Conservation (phyloP, 2,888 invertebrate species). For the Antheraea yamamai region DNA sequence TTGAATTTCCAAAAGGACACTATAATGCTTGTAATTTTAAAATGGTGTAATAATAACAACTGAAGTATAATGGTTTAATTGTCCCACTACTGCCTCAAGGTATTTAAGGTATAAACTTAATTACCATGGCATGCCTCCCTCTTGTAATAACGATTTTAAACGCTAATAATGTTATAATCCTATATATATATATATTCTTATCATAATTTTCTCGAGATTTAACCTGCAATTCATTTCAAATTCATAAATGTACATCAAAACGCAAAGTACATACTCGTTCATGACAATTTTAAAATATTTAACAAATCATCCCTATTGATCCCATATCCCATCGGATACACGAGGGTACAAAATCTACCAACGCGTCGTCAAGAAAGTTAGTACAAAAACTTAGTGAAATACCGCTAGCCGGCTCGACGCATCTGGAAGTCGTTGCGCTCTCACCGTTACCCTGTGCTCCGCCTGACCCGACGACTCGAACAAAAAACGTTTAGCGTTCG, state of each 20-base stretch:
- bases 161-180: no score
- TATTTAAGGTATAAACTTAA: no score
- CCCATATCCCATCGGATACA: slow-evolving; percentile 6
- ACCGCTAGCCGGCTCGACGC: slow-evolving; percentile 69
- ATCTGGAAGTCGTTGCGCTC: slow-evolving; percentile 76
- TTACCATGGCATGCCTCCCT: no score
- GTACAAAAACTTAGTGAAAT: slow-evolving; percentile 68
- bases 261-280: not conserved
- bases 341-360: slow-evolving; percentile 16
- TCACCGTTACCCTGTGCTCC: slow-evolving; percentile 66
- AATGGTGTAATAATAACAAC: no score
- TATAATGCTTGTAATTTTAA: no score
- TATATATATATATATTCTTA: no score
- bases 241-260: not conserved
- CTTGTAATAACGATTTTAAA: no score
- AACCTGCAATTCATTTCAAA: no score
- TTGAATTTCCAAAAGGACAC: no score
- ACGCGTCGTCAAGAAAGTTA: slow-evolving; percentile 37
- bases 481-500: slow-evolving; percentile 64
- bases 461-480: slow-evolving; percentile 49
- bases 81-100: no score
- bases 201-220: no score
- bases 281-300: not conserved
- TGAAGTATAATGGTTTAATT: no score
- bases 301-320: slow-evolving; percentile 16